Conservation (phyloP, 2,888 invertebrate species). For the Lycophotia porphyrea region DNA sequence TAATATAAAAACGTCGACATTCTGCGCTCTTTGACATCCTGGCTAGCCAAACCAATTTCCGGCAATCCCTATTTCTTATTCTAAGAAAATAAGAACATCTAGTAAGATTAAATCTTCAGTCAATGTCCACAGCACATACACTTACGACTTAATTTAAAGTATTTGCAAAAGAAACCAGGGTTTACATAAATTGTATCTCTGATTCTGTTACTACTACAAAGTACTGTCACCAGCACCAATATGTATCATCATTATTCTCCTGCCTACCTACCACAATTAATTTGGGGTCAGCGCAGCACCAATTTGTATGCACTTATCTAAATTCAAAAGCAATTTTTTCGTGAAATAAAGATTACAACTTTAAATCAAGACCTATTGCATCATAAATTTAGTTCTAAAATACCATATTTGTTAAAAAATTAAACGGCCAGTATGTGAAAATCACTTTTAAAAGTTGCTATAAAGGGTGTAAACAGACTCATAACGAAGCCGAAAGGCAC, state of each 20-base stretch:
- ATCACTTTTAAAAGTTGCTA: not conserved
- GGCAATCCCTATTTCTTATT: not conserved
- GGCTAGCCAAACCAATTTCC: conserved; percentile 10
- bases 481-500: no score
- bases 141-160: conserved; percentile 63
- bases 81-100: conserved; percentile 3
- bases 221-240: not conserved
- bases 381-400: not conserved
- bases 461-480: no score
- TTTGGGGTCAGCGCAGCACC: not conserved
- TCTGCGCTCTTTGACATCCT: not conserved
- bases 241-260: no score
- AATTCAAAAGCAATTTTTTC: not conserved
- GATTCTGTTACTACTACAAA: conserved; percentile 25
- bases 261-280: not conserved
- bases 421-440: not conserved
- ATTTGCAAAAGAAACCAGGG: conserved; percentile 59
- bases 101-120: not conserved
- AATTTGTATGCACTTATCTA: not conserved
- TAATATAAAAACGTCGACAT: not conserved
- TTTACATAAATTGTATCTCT: conserved; percentile 42
- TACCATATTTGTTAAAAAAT: not conserved
- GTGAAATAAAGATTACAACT: not conserved
- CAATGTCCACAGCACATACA: conserved; percentile 16
- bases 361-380: not conserved